Evolutionary conservation across 1,140 invertebrate genomes (phyloP).

Genomic region (Pararge aegeria): DNA sequence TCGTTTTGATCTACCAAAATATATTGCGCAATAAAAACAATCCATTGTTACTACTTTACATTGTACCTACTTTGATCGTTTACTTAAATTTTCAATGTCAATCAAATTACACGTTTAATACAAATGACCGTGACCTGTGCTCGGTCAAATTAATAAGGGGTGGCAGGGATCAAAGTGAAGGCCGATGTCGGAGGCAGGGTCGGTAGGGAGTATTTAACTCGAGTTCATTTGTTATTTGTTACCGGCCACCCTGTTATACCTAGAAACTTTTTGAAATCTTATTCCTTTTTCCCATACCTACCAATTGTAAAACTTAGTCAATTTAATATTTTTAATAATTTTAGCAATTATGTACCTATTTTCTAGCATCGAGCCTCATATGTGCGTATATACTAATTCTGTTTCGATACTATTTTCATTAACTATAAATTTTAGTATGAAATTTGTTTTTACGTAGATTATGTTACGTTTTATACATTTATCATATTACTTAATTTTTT

Average conservation of each 20-base stretch:
- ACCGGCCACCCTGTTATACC: slow-evolving; percentile 3
- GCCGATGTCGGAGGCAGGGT: slow-evolving; percentile 28
- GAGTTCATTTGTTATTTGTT: slow-evolving; percentile 20
- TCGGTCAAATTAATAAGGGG: slow-evolving; percentile 52
- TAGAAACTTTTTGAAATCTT: slow-evolving; percentile 9
- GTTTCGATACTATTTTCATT: too few species aligned
- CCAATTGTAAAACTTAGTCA: too few species aligned
- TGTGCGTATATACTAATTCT: too few species aligned
- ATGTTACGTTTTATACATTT: too few species aligned
- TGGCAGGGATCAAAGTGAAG: slow-evolving; percentile 30
- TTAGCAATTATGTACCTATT: too few species aligned
- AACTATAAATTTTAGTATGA: too few species aligned
- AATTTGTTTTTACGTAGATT: too few species aligned
- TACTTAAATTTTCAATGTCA: slow-evolving; percentile 20
- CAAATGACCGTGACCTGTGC: slow-evolving; percentile 59
- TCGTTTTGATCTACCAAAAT: not conserved
- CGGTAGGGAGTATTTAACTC: slow-evolving; percentile 24
- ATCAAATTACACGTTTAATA: slow-evolving; percentile 22
- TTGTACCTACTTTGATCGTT: not conserved
- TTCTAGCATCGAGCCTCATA: too few species aligned
- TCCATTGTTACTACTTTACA: not conserved
- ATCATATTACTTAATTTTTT: too few species aligned
- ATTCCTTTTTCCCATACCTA: not conserved
- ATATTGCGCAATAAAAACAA: slow-evolving; percentile 1
- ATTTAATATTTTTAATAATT: too few species aligned